Percentiles rank a stretch among this genome's conserved stretches.
Evolutionary conservation across 2,113 vertebrate species (phyloP).

Genomic region (Trogon melanurus): DNA sequence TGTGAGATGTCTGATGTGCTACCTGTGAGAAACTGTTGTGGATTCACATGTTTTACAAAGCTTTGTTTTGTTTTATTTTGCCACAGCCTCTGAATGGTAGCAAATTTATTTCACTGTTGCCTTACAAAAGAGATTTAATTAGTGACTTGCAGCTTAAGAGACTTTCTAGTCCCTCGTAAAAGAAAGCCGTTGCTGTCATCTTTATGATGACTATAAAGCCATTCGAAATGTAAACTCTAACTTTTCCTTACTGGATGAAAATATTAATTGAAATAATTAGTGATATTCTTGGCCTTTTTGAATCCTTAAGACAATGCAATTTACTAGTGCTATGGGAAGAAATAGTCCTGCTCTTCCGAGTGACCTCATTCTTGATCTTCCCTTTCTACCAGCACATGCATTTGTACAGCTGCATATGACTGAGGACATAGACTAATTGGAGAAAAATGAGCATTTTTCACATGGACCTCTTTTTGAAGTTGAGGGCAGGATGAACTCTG

Average conservation of each 20-base stretch:
- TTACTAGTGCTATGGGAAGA: slow-evolving; percentile 24
- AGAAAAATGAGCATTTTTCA: not conserved
- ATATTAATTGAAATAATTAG: not conserved
- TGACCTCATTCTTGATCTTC: not conserved
- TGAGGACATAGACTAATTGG: not conserved
- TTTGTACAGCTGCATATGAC: not conserved
- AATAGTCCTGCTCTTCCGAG: not conserved
- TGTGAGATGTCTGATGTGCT: fast-evolving
- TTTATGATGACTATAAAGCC: not conserved
- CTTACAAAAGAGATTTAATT: not conserved
- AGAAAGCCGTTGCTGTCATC: not conserved
- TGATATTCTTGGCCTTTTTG: not conserved
- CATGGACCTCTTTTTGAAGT: not conserved
- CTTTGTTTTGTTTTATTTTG: not conserved
- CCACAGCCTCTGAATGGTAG: not conserved
- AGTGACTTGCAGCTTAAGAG: not conserved
- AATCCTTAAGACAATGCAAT: not conserved
- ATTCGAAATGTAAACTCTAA: not conserved
- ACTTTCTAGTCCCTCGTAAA: not conserved
- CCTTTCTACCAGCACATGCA: not conserved
- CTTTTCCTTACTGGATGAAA: not conserved
- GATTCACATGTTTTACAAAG: not conserved
- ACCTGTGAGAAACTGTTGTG: not conserved
- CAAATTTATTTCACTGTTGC: not conserved
- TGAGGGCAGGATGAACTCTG: not conserved